Evolutionary conservation across 2,797 vertebrate species (phyloP).

Genomic region (Neopelma chrysocephalum): DNA sequence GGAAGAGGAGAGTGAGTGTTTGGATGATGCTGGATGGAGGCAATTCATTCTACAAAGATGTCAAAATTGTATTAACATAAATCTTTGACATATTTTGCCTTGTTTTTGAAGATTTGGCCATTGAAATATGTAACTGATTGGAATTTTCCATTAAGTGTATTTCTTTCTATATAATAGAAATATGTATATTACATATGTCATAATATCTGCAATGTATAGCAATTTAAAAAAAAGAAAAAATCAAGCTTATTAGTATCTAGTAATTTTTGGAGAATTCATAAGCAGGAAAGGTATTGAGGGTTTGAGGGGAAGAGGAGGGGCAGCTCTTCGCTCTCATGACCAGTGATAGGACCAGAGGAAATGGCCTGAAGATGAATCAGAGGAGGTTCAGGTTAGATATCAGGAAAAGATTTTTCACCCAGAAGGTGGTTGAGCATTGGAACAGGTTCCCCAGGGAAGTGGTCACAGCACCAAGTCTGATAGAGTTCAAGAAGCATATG

Average conservation of each 20-base stretch:
- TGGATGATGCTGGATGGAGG: background rate
- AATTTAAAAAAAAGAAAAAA: background rate
- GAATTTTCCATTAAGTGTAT: background rate
- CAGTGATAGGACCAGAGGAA: background rate
- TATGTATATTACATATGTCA: background rate
- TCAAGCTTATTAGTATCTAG: background rate
- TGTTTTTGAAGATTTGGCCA: background rate
- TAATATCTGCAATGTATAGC: background rate
- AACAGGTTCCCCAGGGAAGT: background rate
- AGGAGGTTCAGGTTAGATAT: background rate
- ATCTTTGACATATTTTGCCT: background rate
- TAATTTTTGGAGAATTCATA: background rate
- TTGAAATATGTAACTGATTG: background rate
- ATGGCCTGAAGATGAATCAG: background rate
- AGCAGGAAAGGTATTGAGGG: background rate
- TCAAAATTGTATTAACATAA: background rate
- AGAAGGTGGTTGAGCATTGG: background rate
- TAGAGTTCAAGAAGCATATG: background rate
- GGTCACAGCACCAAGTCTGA: background rate
- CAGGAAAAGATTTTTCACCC: background rate
- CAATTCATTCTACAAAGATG: background rate
- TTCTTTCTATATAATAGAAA: background rate
- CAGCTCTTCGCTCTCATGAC: background rate
- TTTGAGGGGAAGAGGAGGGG: background rate
- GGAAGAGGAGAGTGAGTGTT: background rate